Base-by-base conservation (phyloP, 2,797 vertebrate species). In the Gobio occitaniae region DNA sequence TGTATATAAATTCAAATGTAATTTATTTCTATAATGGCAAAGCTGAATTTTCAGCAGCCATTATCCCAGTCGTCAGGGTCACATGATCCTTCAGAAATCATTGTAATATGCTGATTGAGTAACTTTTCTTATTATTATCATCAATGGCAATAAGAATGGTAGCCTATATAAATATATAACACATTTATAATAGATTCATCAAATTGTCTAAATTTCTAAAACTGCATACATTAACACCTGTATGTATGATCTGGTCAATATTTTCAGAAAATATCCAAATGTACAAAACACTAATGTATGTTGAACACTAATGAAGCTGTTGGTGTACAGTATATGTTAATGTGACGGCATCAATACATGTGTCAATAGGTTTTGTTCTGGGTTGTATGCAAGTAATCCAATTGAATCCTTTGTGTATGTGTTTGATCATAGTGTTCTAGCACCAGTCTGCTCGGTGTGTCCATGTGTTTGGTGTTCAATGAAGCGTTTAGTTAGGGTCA, bases 401-500 rank as follows among this genome's bases (percentile, higher is more conserved):
- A 80, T 83, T 87, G 76, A 9, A 72, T 75, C 21, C 47, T 84
- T 66, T 85, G 71, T 66, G 90, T 89, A 86, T 89, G 88, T 90
- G 87, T 92, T 81, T 88, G 81, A 88, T 82, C 19, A 13, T 56
- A 85, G 80, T 85, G 87, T 89, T 87, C 88, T 90, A 89, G 90
- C 89, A 92, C 91, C 90, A 88, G 78, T 91, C 86, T 78, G 80
- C 85, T 92, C 87, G 72, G 59, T 47, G 63, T 90, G 83, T 89
- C 87, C 48, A 56, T 88, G 79, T 90, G 88, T 44, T 86, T 84
- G 88, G 86, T 91, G 93, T 85, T 90, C 91, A 91, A 82, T 72
- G 86, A 91, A 92, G 93, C 93, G 86, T 94, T 91, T 92, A 90
- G 89, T 87, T 86, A 89, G 91, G 94, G 94, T 95, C 94, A 95